Base-by-base conservation (phyloP, 2,888 invertebrate genomes). In the Scaptomyza cyrtandrae region DNA sequence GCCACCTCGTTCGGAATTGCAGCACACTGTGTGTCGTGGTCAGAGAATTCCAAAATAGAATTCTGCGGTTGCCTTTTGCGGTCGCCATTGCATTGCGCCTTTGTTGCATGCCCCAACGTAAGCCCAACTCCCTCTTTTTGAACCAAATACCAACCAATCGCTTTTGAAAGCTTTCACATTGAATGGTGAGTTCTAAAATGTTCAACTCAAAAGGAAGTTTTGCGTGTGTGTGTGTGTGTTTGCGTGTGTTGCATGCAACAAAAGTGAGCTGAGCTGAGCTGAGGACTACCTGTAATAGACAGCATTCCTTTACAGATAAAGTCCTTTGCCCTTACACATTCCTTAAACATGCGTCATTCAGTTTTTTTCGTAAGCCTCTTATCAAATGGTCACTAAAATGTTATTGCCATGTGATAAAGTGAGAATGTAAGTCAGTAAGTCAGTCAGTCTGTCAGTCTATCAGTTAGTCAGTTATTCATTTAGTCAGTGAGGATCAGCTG, bases 41-140 rank as follows among this genome's bases (percentile, higher is more conserved):
- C 63, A 76, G 11, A 48, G 50, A 33, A 58, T 63, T 57, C 46
- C 74, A 71, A 83, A 83, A 83, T 83, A 83, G 84, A 78, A 64
- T 83, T 80, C 52, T 83, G 82, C 74, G 82, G 82, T 86, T 80
- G 67, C 55, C 53, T 62, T 45, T 55, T 86, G 82, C 64, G 86
- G 86, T 78, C 41, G 45, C 37, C 31, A 49, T 43, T 14, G 56
- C 58, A 39, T 13, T 39, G 52, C 39, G 27, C 39, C 60, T 57
- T 46, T 71, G 74, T 57, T 57, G 60, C 67, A 45, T 29, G 44
- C 50, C 37, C 11, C 48, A 11, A 24, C 24, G 24, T 24, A 11
- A 16, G 11, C 16, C 24, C 11, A 50, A 33, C 49, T 49, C 37
- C 6, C 35, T 10, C 24, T 24, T 35, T 50, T 27, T 27, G 14